A percentile compares a stretch with the other conserved stretches of the same genome.
Evolutionary conservation across 2,797 vertebrate species (phyloP).

Genomic region (Myripristis jacobus): DNA sequence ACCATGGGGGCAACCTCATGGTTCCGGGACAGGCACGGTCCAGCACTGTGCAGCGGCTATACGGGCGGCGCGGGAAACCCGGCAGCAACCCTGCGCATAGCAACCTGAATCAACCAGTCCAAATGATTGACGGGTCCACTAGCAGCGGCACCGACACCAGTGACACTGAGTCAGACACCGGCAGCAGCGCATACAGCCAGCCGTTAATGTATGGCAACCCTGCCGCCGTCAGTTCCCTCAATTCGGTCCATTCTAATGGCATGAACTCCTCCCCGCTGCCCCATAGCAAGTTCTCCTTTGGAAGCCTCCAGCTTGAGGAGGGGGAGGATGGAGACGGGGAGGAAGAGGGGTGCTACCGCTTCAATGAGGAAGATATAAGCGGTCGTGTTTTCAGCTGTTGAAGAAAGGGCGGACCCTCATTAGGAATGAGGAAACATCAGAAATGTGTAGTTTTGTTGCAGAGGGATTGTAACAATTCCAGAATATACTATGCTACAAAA

Average conservation of each 20-base stretch:
- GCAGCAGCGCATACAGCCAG: constrained; percentile 82
- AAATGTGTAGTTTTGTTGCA: background rate
- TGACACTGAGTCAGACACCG: constrained; percentile 89
- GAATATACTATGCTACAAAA: background rate
- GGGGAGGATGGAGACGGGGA: constrained; percentile 42
- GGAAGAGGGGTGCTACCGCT: constrained; percentile 78
- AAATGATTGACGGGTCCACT: constrained; percentile 88
- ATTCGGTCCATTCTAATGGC: constrained; percentile 64
- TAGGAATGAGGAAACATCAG: background rate
- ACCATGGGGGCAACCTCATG: constrained; percentile 72
- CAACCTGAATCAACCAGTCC: constrained; percentile 75
- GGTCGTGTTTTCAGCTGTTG: constrained; percentile 84
- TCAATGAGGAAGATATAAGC: constrained; percentile 83
- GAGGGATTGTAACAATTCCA: background rate
- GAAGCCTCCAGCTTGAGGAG: constrained; percentile 84
- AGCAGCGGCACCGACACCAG: constrained; percentile 92
- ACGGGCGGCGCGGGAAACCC: constrained; percentile 69
- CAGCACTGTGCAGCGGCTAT: constrained; percentile 72
- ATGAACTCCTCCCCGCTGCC: constrained; percentile 80
- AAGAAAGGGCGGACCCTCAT: constrained; percentile 4
- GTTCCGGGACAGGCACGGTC: constrained; percentile 74
- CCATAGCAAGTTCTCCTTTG: constrained; percentile 81
- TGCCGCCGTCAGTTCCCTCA: constrained; percentile 62
- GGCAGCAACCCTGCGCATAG: background rate
- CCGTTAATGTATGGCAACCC: constrained; percentile 88